Evolutionary conservation across 2,797 vertebrate genomes (phyloP), one percentile per base, ranked within the genome.

Genomic region (Salmo trutta): DNA sequence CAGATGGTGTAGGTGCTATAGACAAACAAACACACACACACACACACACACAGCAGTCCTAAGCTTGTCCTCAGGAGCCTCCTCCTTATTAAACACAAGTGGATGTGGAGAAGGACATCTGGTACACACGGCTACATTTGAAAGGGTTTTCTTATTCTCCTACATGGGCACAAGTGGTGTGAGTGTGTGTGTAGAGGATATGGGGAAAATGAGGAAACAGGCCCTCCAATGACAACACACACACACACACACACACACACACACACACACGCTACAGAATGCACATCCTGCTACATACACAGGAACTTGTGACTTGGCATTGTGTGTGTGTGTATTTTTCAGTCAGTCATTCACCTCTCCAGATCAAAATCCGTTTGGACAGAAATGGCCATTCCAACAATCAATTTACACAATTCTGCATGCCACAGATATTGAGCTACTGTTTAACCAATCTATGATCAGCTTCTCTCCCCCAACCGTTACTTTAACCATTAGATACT

Each of bases 281-380:
- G 41, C 41, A 10, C 1, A 41, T 41, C 41, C 41, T 10, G 41
- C 8, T 10, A 41, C 41, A 21, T 8, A n/a, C 54, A 59, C 5
- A 59, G 19, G 5, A n/a, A n/a, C 54, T 59, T 59, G 19, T 59
- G 41, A 47, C 41, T 47, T 47, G 10, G 41, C 41, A 59, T 21
- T 6, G 14, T 36, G 66, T 67, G 65, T 67, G 29, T 29, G 64
- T 66, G 7, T 66, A 1, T 53, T 16, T 71, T 19, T 47, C 15
- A 71, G 1, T 1, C 24, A 47, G 56, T 10, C 24, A n/a, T 70
- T 67, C 73, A 31, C 51, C 64, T 62, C 75, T 52, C 24, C 5
- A 66, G 74, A 87, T 88, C 79, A 75, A 88, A 87, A 89, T 83
- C 82, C 78, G 79, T 88, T 84, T 87, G 64, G 74, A 82, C 74